Percentiles rank a stretch among this genome's conserved stretches.
Evolutionary conservation across 2,797 vertebrate species (phyloP).

Genomic region (Pangasius sanitwongsei): DNA sequence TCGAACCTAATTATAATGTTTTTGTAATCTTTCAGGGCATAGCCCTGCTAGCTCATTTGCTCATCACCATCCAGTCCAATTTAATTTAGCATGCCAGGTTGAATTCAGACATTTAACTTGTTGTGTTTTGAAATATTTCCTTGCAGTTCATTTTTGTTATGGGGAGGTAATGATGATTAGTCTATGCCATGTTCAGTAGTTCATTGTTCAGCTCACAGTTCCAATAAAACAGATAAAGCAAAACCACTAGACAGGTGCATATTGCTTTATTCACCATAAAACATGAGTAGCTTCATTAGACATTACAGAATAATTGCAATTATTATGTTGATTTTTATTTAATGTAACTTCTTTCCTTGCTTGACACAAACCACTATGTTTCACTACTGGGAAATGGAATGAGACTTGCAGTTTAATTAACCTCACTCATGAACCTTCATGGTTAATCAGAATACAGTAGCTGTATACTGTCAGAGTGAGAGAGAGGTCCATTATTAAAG

Average conservation of each 20-base stretch:
- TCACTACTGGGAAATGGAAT: constrained; percentile 50
- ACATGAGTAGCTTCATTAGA: constrained; percentile 21
- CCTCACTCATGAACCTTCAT: constrained; percentile 62
- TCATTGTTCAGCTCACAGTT: constrained; percentile 10
- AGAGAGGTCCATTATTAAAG: constrained; percentile 5
- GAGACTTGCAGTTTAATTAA: constrained; percentile 68
- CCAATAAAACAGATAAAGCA: background rate
- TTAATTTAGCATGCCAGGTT: background rate
- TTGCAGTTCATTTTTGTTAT: background rate
- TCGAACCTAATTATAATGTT: background rate
- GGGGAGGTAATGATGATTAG: constrained; percentile 6
- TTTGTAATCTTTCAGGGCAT: background rate
- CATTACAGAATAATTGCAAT: constrained; percentile 35
- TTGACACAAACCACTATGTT: constrained; percentile 16
- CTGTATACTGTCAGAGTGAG: constrained; percentile 54
- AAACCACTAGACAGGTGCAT: background rate
- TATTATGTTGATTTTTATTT: constrained; percentile 47
- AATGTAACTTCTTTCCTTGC: constrained; percentile 33
- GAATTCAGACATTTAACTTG: background rate
- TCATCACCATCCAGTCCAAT: background rate
- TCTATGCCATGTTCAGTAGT: background rate
- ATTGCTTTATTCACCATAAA: constrained; percentile 13
- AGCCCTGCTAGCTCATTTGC: background rate
- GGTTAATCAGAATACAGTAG: constrained; percentile 59
- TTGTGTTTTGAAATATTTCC: background rate